Evolutionary conservation across 92 coral and sea anemone genomes (phyloP).

Genomic region (Parazoanthus darwini): DNA sequence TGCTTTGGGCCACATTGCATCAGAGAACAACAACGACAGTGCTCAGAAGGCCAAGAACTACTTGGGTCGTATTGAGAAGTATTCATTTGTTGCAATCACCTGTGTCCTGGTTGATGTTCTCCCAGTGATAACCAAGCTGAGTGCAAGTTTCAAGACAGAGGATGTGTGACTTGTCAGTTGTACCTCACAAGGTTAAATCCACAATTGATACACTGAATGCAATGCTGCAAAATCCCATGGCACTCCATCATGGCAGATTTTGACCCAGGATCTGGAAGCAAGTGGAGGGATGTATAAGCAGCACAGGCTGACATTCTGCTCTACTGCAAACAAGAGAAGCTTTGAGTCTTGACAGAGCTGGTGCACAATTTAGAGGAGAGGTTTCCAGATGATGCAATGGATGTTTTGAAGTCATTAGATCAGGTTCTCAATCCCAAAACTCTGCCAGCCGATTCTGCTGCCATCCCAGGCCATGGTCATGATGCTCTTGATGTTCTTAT

Average conservation of each 20-base stretch:
- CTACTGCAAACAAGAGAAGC: slow-evolving; percentile 16
- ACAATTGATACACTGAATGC: slow-evolving; percentile 11
- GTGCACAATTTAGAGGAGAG: slow-evolving; percentile 25
- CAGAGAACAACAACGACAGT: slow-evolving; percentile 3
- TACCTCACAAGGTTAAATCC: slow-evolving; percentile 23
- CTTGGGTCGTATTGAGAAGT: slow-evolving; percentile 23
- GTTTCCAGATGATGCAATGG: slow-evolving; percentile 34
- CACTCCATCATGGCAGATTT: slow-evolving; percentile 15
- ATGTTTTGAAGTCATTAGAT: slow-evolving; percentile 27
- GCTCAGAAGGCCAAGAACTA: slow-evolving; percentile 18
- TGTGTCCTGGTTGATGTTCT: slow-evolving; percentile 11
- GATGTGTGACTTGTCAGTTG: slow-evolving; percentile 20
- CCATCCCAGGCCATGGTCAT: slow-evolving; percentile 35
- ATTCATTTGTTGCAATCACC: slow-evolving; percentile 20
- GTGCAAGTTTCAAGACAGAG: slow-evolving; percentile 6
- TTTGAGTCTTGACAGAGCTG: slow-evolving; percentile 13
- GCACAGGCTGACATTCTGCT: slow-evolving; percentile 29
- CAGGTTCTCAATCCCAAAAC: slow-evolving; percentile 23
- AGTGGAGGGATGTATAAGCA: slow-evolving; percentile 24
- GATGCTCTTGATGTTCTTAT: slow-evolving; percentile 31
- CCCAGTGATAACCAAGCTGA: slow-evolving; percentile 13
- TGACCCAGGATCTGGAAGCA: slow-evolving; percentile 31
- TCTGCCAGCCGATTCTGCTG: slow-evolving; percentile 34
- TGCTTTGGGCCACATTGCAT: slow-evolving; percentile 36
- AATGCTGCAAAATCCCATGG: slow-evolving; percentile 24